Evolutionary conservation across 2,888 invertebrate genomes (phyloP).

Genomic region (Scaptomyza cyrtandrae): DNA sequence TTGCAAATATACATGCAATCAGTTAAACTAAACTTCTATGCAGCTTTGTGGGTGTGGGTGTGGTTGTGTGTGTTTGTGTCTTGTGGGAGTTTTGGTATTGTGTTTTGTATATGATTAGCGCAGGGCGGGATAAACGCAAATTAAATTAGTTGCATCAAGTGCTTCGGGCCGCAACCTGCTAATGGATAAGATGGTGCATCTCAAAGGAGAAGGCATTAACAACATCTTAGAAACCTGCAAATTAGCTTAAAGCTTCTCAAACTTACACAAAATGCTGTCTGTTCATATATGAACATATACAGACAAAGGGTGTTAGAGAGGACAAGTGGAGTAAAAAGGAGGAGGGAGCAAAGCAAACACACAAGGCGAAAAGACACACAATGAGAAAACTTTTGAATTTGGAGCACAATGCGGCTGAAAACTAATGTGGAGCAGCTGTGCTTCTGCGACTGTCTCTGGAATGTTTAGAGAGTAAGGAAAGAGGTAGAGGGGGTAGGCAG

Average conservation of each 20-base stretch:
- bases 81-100: slow-evolving; percentile 30
- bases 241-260: slow-evolving; percentile 54
- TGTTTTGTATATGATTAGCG: slow-evolving; percentile 44
- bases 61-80: slow-evolving; percentile 15
- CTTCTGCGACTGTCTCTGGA: slow-evolving; percentile 24
- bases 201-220: slow-evolving; percentile 1
- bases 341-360: neutral
- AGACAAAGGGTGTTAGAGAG: neutral
- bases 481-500: neutral
- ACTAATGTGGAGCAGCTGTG: slow-evolving; percentile 66
- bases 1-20: slow-evolving; percentile 57
- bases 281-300: slow-evolving; percentile 51
- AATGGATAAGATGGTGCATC: slow-evolving; percentile 42
- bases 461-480: neutral
- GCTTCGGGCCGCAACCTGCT: slow-evolving; percentile 35
- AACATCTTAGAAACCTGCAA: slow-evolving; percentile 37
- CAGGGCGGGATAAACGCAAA: slow-evolving; percentile 33
- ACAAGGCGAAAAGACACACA: slow-evolving; percentile 35
- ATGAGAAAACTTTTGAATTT: slow-evolving; percentile 69
- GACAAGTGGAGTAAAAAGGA: too few species aligned
- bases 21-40: slow-evolving; percentile 18
- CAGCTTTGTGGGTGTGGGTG: neutral
- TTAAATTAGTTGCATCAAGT: slow-evolving; percentile 39
- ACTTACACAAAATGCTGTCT: slow-evolving; percentile 48
- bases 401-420: slow-evolving; percentile 65